phyloP scores from a whole-genome alignment of 2,888 invertebrate species.

The Desoria tigrina region DNA sequence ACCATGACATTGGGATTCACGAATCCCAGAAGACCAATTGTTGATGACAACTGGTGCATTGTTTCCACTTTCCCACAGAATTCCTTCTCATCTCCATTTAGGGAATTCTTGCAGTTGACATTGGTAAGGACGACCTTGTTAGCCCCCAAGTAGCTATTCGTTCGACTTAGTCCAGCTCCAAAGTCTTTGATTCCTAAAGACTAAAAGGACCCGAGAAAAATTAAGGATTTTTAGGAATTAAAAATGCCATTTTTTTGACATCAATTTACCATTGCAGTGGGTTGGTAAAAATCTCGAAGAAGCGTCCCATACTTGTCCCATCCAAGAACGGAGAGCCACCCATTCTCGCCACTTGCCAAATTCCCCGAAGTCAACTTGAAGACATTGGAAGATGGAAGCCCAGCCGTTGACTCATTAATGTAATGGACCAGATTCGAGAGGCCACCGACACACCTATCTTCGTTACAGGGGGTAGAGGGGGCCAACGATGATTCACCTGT shows the following conservation, averaged over 20 bases:
- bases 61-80: background rate
- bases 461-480: background rate
- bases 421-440: background rate
- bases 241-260: background rate
- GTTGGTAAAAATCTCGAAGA: constrained; percentile 24
- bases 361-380: constrained; percentile 39
- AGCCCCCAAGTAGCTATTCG: constrained; percentile 24
- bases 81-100: background rate
- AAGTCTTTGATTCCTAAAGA: constrained; percentile 48
- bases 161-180: constrained; percentile 36
- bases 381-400: background rate
- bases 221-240: background rate
- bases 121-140: constrained; percentile 15
- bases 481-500: constrained; percentile 12
- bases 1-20: constrained; percentile 21
- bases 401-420: background rate
- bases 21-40: constrained; percentile 22
- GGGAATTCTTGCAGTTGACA: constrained; percentile 14
- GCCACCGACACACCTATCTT: constrained; percentile 23
- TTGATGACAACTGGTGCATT: background rate
- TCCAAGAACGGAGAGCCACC: constrained; percentile 37
- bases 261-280: constrained; percentile 33
- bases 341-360: constrained; percentile 49
- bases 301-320: constrained; percentile 35
- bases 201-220: constrained; percentile 20